Evolutionary conservation across 2,797 vertebrate species (phyloP).

Genomic region (Sebastes matsubarae): DNA sequence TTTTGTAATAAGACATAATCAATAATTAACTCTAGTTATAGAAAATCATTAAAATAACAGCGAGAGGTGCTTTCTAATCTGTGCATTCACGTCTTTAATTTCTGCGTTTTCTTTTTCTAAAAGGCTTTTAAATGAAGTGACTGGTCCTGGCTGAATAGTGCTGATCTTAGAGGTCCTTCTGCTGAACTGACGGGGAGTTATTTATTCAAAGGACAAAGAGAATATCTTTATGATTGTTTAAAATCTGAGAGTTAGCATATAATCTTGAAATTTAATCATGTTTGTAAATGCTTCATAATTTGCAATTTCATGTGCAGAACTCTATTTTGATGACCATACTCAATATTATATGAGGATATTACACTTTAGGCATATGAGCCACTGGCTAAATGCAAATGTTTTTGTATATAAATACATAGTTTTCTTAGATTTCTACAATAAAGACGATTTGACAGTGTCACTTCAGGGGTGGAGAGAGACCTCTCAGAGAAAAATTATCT

Average conservation of each 20-base stretch:
- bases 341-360: neutral
- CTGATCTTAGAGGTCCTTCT: conserved; percentile 44
- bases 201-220: neutral
- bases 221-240: conserved; percentile 11
- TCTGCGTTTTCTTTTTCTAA: neutral
- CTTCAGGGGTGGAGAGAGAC: neutral
- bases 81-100: neutral
- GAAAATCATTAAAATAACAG: neutral
- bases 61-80: neutral
- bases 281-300: neutral
- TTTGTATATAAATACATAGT: neutral
- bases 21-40: neutral
- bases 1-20: neutral
- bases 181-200: neutral
- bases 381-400: neutral
- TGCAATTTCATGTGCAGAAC: neutral
- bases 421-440: neutral
- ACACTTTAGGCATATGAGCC: neutral
- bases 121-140: conserved; percentile 38
- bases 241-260: neutral
- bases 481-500: neutral
- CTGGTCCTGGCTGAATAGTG: conserved; percentile 11
- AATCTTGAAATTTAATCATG: neutral
- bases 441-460: neutral
- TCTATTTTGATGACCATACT: neutral